Base-by-base conservation (phyloP, 92 coral and sea anemone genomes). In the Phenganax stokvisi region DNA sequence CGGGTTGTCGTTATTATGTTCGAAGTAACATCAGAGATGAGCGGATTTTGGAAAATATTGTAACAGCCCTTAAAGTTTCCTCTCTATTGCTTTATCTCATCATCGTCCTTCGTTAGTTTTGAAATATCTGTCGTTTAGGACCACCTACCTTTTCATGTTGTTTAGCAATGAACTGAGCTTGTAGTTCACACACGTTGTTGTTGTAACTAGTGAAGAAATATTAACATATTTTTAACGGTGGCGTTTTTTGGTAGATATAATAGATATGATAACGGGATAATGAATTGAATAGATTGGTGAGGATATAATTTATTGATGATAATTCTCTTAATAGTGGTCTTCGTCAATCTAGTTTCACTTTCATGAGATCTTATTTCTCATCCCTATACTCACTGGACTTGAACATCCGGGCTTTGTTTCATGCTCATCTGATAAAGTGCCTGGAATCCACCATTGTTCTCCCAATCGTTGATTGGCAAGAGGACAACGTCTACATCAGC, bases 401-500 rank as follows among this genome's bases (percentile, higher is more conserved):
- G 97, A 51, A 89, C 93, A 58, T 96, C 99, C 9, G 85, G 77
- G 6, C 89, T 84, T 80, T 96, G 99, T 52, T 80, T 54, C 87
- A 96, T 51, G 58, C 89, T 72, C 92, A 87, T 89, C 81, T 92
- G 96, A 64, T 90, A 96, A 29, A 96, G 89, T 29, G 92, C 97
- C 31, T 81, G 80, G 73, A 78, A 92, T 0, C 97, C 96, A 29
- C 92, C 99, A 85, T 86, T 83, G 55, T 89, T 89, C 81, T 96
- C 99, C 99, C 99, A 96, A 80, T 96, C 99, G 77, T 96, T 96
- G 66, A 89, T 75, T 15, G 97, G 92, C 44, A 90, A 72, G 56
- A 96, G 78, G 17, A 84, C 89, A 3, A 96, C 96, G 74, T 83
- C 80, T 8, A 92, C 91, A 53, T 86, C 90, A 54, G 92, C 96